Conservation (phyloP, 2,797 vertebrate species). For the Hyperoplus lanceolatus region DNA sequence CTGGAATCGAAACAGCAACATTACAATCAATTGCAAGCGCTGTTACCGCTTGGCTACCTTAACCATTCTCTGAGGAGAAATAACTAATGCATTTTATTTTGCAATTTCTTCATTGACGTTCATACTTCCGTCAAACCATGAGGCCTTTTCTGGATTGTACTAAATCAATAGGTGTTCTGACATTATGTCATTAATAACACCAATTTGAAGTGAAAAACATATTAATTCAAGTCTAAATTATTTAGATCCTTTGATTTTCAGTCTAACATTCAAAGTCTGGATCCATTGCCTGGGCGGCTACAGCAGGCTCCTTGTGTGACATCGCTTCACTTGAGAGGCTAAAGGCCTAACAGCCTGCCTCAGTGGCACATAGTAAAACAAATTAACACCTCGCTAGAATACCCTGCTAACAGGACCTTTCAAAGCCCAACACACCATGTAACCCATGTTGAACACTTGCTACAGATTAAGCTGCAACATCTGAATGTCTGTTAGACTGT, state of each 20-base stretch:
- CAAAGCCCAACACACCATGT: conserved; percentile 70
- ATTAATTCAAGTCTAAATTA: not conserved
- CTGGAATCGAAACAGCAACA: too few relatives aligned
- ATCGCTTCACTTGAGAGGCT: conserved; percentile 76
- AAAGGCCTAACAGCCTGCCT: conserved; percentile 81
- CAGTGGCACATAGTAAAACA: conserved; percentile 85
- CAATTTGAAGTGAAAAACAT: not conserved
- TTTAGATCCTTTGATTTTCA: not conserved
- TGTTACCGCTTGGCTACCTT: too few relatives aligned
- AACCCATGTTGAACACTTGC: conserved; percentile 66
- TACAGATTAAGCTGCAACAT: conserved; percentile 54
- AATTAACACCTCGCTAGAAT: conserved; percentile 84
- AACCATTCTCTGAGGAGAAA: not conserved
- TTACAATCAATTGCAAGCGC: too few relatives aligned
- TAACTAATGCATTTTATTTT: not conserved
- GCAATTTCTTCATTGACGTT: not conserved
- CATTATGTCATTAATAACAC: not conserved
- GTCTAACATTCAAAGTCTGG: not conserved
- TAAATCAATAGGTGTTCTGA: not conserved
- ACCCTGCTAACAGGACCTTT: conserved; percentile 71
- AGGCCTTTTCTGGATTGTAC: not conserved
- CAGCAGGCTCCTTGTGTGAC: conserved; percentile 76
- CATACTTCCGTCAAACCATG: not conserved
- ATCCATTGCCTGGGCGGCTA: conserved; percentile 19
- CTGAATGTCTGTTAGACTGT: conserved; percentile 38